Evolutionary conservation across 2,888 invertebrate genomes (phyloP).

Genomic region (Latrodectus elegans): DNA sequence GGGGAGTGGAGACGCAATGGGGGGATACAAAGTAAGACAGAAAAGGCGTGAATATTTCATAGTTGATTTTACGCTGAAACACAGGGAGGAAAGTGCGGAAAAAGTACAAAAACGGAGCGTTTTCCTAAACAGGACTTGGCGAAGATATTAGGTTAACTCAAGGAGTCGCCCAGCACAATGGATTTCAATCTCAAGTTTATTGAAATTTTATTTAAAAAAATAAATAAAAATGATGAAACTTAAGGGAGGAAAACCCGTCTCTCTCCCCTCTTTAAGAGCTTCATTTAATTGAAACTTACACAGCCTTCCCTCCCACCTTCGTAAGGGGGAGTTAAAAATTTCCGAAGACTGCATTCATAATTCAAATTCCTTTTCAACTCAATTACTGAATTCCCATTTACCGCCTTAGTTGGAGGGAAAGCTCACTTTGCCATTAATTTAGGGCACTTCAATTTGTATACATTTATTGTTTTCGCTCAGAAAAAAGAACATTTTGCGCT

Average conservation of each 20-base stretch:
- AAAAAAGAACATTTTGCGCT: too few species aligned
- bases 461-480: too few species aligned
- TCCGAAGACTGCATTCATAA: slow-evolving; percentile 37
- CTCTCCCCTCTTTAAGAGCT: slow-evolving; percentile 30
- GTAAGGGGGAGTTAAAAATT: not conserved
- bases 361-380: slow-evolving; percentile 50
- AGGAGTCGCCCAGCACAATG: slow-evolving; percentile 38
- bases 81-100: not conserved
- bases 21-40: slow-evolving; percentile 56
- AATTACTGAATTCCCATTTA: slow-evolving; percentile 26
- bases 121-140: slow-evolving; percentile 19
- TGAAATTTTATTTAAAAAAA: slow-evolving; percentile 54
- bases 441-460: too few species aligned
- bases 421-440: too few species aligned
- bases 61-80: slow-evolving; percentile 64
- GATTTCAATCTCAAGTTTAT: slow-evolving; percentile 60
- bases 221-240: not conserved
- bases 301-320: slow-evolving; percentile 5
- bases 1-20: not conserved
- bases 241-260: too few species aligned
- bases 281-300: slow-evolving; percentile 69
- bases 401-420: too few species aligned
- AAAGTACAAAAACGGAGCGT: slow-evolving; percentile 22
- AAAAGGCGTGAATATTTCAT: slow-evolving; percentile 68
- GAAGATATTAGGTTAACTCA: slow-evolving; percentile 67